Conservation (phyloP, 1,140 invertebrate genomes). For the Vanessa atalanta region DNA sequence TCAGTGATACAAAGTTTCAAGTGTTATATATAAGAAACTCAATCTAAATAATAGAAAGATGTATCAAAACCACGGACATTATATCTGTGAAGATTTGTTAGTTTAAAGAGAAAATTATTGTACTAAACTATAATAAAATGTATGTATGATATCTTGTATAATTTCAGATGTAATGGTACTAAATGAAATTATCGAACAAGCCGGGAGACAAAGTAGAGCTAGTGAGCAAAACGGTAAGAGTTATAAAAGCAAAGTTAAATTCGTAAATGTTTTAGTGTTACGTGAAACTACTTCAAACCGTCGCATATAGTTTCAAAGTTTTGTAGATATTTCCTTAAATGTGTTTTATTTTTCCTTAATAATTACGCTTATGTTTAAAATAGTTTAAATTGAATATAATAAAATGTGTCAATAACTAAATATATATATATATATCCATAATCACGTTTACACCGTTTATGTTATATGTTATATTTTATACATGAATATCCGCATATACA, state of each 20-base stretch:
- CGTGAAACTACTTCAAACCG: conserved; percentile 18
- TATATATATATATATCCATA: conserved; percentile 10
- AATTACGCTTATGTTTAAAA: conserved; percentile 18
- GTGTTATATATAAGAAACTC: too few species aligned
- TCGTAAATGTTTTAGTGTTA: conserved; percentile 19
- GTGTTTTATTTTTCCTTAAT: conserved; percentile 22
- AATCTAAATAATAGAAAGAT: too few species aligned
- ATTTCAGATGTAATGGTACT: conserved; percentile 97
- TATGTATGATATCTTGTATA: not conserved
- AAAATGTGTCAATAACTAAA: conserved; percentile 12
- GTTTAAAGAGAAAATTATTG: too few species aligned
- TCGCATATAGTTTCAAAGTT: conserved; percentile 6
- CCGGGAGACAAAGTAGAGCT: conserved; percentile 86
- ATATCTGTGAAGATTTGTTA: too few species aligned
- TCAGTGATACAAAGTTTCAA: not conserved
- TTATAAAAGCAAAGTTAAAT: not conserved
- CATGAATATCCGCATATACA: conserved; percentile 40
- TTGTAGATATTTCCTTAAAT: conserved; percentile 23
- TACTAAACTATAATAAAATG: not conserved
- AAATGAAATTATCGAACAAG: conserved; percentile 98
- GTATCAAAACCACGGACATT: too few species aligned
- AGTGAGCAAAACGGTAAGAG: conserved; percentile 94
- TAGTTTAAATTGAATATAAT: conserved; percentile 1
- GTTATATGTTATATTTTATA: conserved; percentile 16
- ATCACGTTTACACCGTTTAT: conserved; percentile 7